Percentiles rank a stretch among this genome's conserved stretches.
These are phyloP conservation scores for Agrypnus murinus DNA, from an alignment of 2,888 invertebrate species.

Conservation along the genomic window DNA sequence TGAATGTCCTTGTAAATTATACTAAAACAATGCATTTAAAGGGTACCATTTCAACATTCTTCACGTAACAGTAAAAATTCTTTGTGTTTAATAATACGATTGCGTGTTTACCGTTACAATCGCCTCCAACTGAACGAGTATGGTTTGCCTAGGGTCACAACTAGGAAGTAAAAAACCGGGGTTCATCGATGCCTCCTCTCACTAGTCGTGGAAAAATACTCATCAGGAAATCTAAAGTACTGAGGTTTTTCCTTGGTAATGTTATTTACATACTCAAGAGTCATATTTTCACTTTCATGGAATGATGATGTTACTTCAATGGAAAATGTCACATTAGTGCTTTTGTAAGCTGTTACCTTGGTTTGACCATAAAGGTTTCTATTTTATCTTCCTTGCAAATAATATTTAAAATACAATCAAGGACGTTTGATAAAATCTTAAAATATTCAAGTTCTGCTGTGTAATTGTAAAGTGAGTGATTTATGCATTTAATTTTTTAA, in stretches of 20 bases:
- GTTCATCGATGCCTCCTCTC: constrained; percentile 28
- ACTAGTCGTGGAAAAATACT: neutral
- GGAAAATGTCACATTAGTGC: too few species aligned
- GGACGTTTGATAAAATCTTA: too few species aligned
- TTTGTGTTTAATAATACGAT: constrained; percentile 20
- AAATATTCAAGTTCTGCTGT: too few species aligned
- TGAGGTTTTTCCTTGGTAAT: neutral
- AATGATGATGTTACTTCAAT: constrained; percentile 2
- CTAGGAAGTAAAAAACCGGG: constrained; percentile 20
- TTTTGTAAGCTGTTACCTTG: too few species aligned
- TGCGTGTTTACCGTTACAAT: constrained; percentile 25
- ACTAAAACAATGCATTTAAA: constrained; percentile 7
- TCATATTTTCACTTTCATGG: neutral
- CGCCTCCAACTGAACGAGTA: constrained; percentile 21
- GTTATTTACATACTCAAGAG: neutral
- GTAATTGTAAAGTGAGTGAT: too few species aligned
- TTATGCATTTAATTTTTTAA: too few species aligned
- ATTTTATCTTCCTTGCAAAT: too few species aligned
- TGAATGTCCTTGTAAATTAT: constrained; percentile 9
- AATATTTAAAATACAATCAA: too few species aligned
- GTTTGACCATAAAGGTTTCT: too few species aligned
- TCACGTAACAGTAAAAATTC: constrained; percentile 21
- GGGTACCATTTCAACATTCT: constrained; percentile 27
- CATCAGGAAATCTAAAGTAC: neutral
- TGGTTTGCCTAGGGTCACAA: constrained; percentile 25